Evolutionary conservation across 2,797 vertebrate species (phyloP).

Genomic region (Scolopax bukidnonensis): DNA sequence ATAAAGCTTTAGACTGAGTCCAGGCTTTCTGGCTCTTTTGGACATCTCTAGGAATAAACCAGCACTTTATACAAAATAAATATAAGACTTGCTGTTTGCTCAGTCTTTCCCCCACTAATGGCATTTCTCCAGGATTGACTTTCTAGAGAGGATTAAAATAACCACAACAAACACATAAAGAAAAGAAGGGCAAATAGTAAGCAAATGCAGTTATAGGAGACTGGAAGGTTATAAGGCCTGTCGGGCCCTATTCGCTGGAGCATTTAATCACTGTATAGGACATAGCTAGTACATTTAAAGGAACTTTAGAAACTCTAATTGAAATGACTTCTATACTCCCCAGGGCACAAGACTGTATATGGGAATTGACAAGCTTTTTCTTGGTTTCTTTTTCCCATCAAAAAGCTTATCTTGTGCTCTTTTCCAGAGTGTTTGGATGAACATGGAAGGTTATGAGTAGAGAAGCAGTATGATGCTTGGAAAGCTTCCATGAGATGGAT

Average conservation of each 20-base stretch:
- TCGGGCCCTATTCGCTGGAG: not conserved
- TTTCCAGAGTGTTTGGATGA: not conserved
- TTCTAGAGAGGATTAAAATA: not conserved
- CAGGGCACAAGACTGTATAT: not conserved
- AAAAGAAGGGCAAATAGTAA: not conserved
- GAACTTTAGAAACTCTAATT: not conserved
- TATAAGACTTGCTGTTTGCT: not conserved
- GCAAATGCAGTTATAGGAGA: not conserved
- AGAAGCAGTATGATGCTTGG: not conserved
- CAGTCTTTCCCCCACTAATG: not conserved
- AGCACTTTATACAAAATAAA: not conserved
- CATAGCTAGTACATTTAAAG: not conserved
- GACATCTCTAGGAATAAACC: not conserved
- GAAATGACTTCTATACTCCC: not conserved
- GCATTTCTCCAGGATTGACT: not conserved
- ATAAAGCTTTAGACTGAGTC: not conserved
- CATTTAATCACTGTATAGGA: not conserved
- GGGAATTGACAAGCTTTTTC: not conserved
- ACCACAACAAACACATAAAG: not conserved
- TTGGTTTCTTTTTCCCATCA: not conserved
- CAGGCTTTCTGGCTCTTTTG: not conserved
- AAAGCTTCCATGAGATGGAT: not conserved
- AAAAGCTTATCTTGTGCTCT: not conserved
- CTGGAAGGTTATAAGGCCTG: not conserved
- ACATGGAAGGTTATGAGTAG: not conserved